Evolutionary conservation across 2,797 vertebrate species (phyloP), one percentile per base, ranked within the genome.

Genomic region (Dallia pectoralis): DNA sequence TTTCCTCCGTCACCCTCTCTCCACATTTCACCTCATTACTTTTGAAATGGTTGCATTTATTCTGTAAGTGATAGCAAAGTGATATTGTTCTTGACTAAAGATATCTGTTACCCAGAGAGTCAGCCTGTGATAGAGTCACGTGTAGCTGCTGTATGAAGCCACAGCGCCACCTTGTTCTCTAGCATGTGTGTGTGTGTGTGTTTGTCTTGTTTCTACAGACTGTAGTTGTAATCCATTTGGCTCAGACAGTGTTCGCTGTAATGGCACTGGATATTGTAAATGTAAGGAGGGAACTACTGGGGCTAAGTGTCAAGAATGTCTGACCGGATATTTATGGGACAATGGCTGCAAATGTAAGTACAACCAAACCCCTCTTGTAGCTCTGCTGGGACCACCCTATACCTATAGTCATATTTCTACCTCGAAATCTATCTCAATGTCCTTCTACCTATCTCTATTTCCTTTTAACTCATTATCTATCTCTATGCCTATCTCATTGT

Each of bases 301-400:
- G 94, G 93, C 93, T 90, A 97, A 97, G 91, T 99, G 97, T 95
- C 95, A 95, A 92, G 93, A 96, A 89, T 99, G 97, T 95, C 96
- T 96, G 88, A 95, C 95, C 77, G 96, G 96, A 92, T 97, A 96
- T 96, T 95, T 96, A 93, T 98, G 97, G 97, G 95, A 96, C 95
- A 90, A 93, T 94, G 97, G 96, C 94, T 99, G 97, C 90, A 97
- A 96, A 97, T 95, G 96, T 99, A 96, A 98, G 97, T 97, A 97
- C 82, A 92, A 91, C 90, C 91, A 83, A 86, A 87, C 87, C 87
- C 88, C 82, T 84, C 69, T 75, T 82, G 81, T 83, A 85, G 86
- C 88, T 82, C 67, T 56, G 51, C 51, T 22, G 80, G 25, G 51
- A 67, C 67, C 76, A 69, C 74, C 69, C 75, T 78, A 64, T 79